These are phyloP conservation scores for Rhegmatorhina hoffmannsi DNA, from an alignment of 2,113 vertebrate species.

Conservation along the genomic window DNA sequence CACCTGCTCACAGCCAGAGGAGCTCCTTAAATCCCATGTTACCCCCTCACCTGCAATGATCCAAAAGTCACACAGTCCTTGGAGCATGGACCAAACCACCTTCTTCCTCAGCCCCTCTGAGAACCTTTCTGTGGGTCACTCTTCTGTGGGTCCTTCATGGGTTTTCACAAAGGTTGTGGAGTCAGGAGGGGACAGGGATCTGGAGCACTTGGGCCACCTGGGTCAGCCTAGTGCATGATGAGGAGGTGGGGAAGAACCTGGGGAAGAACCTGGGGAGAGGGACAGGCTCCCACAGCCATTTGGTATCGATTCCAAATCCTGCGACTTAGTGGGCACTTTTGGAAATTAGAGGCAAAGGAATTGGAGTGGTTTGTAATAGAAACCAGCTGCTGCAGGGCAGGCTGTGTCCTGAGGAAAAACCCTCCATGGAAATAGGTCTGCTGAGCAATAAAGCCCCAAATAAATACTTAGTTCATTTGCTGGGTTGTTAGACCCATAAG, in stretches of 20 bases:
- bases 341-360: constrained; percentile 20
- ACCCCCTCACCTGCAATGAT: accelerated
- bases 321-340: neutral
- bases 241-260: neutral
- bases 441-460: constrained; percentile 41
- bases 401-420: neutral
- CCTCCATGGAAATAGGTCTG: neutral
- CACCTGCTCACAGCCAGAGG: neutral
- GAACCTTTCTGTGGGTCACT: neutral
- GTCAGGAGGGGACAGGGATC: neutral
- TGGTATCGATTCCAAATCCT: neutral
- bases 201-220: neutral
- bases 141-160: neutral
- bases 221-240: neutral
- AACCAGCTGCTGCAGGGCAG: constrained; percentile 34
- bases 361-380: constrained; percentile 1
- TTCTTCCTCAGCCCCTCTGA: neutral
- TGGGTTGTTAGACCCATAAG: constrained; percentile 35
- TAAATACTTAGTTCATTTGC: constrained; percentile 56
- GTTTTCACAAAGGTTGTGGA: neutral
- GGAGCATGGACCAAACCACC: neutral
- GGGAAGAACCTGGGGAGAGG: neutral
- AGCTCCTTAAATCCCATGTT: neutral
- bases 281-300: neutral
- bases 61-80: accelerated